Evolutionary conservation across 2,797 vertebrate species (phyloP).

Genomic region (Naso thynnoides): DNA sequence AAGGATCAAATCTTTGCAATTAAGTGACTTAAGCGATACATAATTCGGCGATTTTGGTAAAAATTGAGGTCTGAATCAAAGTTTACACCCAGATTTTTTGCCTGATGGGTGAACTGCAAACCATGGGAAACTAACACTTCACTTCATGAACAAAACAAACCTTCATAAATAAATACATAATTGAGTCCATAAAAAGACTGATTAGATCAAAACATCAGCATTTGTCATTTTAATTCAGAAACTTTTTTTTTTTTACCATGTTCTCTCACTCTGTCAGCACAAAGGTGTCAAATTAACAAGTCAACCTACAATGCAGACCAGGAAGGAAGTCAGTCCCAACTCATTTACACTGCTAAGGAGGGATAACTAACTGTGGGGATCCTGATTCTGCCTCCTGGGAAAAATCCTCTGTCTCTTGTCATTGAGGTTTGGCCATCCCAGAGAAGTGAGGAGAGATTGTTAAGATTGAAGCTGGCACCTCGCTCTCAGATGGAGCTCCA

Average conservation of each 20-base stretch:
- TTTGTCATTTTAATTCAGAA: not conserved
- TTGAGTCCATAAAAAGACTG: no score
- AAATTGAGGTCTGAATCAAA: no score
- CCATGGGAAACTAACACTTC: no score
- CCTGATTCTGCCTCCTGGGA: conserved; percentile 39
- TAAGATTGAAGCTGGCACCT: conserved; percentile 92
- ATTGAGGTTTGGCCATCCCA: conserved; percentile 22
- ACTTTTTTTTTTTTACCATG: conserved; percentile 9
- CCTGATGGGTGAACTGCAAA: no score
- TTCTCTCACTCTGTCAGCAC: conserved; percentile 29
- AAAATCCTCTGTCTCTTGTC: not conserved
- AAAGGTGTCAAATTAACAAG: conserved; percentile 84
- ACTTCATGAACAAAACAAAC: no score
- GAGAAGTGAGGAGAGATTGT: conserved; percentile 83
- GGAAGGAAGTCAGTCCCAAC: conserved; percentile 63
- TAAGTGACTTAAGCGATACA: no score
- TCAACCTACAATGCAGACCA: conserved; percentile 56
- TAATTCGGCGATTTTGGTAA: no score
- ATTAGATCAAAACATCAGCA: not conserved
- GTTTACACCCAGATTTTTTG: no score
- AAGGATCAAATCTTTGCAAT: no score
- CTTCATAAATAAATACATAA: no score
- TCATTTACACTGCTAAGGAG: conserved; percentile 71
- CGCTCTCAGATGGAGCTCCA: conserved; percentile 84
- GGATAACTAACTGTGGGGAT: conserved; percentile 56